Conservation (phyloP, 2,888 invertebrate species). For the Napeogenes sylphis region DNA sequence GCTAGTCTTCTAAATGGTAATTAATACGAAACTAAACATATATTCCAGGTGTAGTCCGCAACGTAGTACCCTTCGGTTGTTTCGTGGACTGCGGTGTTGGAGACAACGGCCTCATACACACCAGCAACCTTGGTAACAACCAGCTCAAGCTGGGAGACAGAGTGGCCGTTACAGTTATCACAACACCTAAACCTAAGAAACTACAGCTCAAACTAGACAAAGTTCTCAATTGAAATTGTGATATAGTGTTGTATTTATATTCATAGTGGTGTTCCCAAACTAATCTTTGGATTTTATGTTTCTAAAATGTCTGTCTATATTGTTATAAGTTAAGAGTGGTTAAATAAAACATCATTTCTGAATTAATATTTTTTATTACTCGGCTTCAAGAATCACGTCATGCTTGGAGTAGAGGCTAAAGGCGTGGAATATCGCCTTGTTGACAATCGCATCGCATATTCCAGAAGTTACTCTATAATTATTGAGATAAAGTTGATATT, state of each 20-base stretch:
- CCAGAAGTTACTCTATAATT: constrained; percentile 66
- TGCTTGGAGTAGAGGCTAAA: constrained; percentile 57
- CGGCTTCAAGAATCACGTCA: constrained; percentile 53
- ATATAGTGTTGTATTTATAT: background rate
- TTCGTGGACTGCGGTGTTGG: constrained; percentile 93
- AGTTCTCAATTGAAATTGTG: constrained; percentile 53
- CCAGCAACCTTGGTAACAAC: constrained; percentile 74
- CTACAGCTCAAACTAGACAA: constrained; percentile 75
- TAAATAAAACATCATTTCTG: background rate
- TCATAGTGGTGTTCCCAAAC: too few species aligned
- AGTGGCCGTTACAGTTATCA: constrained; percentile 81
- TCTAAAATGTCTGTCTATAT: too few species aligned
- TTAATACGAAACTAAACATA: background rate
- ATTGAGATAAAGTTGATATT: background rate
- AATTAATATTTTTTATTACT: constrained; percentile 18
- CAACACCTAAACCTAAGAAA: constrained; percentile 77
- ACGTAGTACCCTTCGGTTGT: constrained; percentile 93
- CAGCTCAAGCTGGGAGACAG: constrained; percentile 82
- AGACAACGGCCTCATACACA: constrained; percentile 83
- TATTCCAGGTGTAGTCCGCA: constrained; percentile 85
- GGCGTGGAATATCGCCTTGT: constrained; percentile 65
- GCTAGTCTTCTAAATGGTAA: background rate
- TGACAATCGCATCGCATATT: constrained; percentile 71
- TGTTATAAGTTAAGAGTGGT: background rate
- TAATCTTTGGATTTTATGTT: background rate